Evolutionary conservation across 2,888 invertebrate species (phyloP).

Genomic region (Melieria crassipennis): DNA sequence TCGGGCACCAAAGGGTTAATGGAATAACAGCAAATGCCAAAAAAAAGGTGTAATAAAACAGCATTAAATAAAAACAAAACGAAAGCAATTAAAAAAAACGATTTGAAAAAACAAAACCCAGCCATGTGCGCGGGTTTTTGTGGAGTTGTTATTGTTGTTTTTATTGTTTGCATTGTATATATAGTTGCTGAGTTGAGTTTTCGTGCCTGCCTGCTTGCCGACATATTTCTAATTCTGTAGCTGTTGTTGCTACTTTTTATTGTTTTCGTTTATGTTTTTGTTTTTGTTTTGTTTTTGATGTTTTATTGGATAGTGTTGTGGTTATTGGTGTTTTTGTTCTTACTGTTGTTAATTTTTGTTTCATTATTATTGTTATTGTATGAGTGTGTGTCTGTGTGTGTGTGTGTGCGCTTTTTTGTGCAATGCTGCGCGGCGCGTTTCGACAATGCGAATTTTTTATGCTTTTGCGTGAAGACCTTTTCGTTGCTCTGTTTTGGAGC

Average conservation of each 20-base stretch:
- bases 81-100: not conserved
- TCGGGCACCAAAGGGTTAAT: not conserved
- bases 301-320: conserved; percentile 5
- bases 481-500: not conserved
- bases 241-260: conserved; percentile 36
- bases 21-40: not conserved
- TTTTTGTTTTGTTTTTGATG: too few species aligned
- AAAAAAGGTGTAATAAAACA: not conserved
- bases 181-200: too few species aligned
- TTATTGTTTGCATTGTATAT: too few species aligned
- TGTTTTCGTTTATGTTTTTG: not conserved
- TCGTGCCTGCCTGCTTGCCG: too few species aligned
- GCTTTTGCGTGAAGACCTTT: not conserved
- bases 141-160: conserved; percentile 37
- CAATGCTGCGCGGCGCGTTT: not conserved
- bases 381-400: not conserved
- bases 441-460: not conserved
- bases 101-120: not conserved
- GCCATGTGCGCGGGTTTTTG: conserved; percentile 34
- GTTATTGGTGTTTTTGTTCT: conserved; percentile 45
- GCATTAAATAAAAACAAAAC: not conserved
- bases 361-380: not conserved
- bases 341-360: conserved; percentile 7
- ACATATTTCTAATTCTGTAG: conserved; percentile 8
- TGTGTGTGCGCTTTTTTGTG: not conserved